A percentile compares a stretch with the other conserved stretches of the same genome.
These are phyloP conservation scores for Gulo gulo DNA, from an alignment of 2,113 vertebrate species.

Conservation along the genomic window DNA sequence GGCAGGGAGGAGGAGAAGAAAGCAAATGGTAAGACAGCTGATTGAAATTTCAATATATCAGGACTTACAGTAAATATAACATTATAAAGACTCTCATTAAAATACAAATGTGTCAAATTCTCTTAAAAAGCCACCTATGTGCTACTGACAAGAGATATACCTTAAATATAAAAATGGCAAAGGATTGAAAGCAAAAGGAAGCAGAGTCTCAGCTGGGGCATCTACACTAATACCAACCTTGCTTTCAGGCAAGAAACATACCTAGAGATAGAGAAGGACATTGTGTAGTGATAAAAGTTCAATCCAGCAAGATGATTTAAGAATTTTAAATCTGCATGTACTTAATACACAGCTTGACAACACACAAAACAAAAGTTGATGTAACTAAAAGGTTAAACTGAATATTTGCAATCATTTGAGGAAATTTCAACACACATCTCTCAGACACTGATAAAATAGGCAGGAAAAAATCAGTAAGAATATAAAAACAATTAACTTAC, in stretches of 20 bases:
- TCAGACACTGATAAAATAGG: neutral
- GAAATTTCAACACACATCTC: neutral
- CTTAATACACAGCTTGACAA: neutral
- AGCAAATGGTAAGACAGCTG: neutral
- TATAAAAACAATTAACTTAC: neutral
- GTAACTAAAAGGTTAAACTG: neutral
- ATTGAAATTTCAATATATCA: neutral
- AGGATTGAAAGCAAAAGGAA: neutral
- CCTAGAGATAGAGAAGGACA: neutral
- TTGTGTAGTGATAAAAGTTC: neutral
- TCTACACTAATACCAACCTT: neutral
- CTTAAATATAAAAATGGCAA: neutral
- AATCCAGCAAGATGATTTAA: neutral
- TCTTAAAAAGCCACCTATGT: neutral
- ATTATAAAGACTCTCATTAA: neutral
- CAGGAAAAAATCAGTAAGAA: neutral
- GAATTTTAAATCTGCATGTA: neutral
- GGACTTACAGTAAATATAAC: neutral
- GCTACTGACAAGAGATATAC: neutral
- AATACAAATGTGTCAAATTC: neutral
- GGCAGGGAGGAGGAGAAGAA: neutral
- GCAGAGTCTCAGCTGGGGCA: neutral
- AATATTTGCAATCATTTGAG: neutral
- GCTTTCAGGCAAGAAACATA: neutral
- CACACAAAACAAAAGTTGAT: neutral